Percentiles rank a stretch among this genome's conserved stretches.
These are phyloP conservation scores for Coronaproctus castanopsis DNA, from an alignment of 2,888 invertebrate species.

Conservation along the genomic window DNA sequence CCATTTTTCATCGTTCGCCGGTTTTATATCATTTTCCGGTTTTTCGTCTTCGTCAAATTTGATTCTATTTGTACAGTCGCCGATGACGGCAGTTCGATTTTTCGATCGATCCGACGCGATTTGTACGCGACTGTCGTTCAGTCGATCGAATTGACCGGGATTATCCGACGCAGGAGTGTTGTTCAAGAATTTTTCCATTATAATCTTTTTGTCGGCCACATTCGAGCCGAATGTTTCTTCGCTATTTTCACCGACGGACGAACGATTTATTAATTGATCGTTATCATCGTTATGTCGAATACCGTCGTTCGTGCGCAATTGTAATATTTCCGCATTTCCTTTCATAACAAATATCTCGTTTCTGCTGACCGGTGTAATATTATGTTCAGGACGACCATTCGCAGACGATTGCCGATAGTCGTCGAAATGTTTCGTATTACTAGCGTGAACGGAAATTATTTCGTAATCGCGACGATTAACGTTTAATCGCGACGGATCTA, in stretches of 20 bases:
- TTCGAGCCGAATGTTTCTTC: neutral
- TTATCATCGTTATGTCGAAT: conserved; percentile 14
- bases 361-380: neutral
- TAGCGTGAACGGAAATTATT: neutral
- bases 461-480: conserved; percentile 22
- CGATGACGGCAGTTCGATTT: no score
- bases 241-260: conserved; percentile 1
- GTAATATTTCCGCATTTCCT: conserved; percentile 63
- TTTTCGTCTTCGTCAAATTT: neutral
- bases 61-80: no score
- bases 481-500: conserved; percentile 20
- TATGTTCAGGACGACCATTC: neutral
- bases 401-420: neutral
- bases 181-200: conserved; percentile 65
- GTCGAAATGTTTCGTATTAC: neutral
- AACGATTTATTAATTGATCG: neutral
- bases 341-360: conserved; percentile 55
- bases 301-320: conserved; percentile 41
- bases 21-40: neutral
- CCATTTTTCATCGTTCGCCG: neutral
- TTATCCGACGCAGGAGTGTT: conserved; percentile 27
- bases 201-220: conserved; percentile 56
- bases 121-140: no score
- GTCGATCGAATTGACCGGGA: conserved; percentile 12
- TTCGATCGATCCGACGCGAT: neutral